These are phyloP conservation scores for Drosophila busckii DNA, from an alignment of 1,140 invertebrate species.

Conservation along the genomic window DNA sequence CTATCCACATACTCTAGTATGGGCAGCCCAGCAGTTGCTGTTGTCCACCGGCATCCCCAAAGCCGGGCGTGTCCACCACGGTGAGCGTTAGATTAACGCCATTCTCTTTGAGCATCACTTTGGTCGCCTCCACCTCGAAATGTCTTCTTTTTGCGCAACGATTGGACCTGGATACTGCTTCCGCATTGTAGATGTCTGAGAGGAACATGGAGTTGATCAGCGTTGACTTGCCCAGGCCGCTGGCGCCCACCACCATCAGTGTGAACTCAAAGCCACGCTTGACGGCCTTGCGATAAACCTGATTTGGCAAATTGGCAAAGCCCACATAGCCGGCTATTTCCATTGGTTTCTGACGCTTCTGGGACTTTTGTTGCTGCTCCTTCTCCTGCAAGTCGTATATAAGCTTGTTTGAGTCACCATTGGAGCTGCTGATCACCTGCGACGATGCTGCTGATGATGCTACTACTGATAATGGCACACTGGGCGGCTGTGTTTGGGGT, in stretches of 20 bases:
- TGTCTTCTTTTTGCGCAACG: constrained; percentile 93
- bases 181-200: constrained; percentile 95
- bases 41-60: constrained; percentile 99
- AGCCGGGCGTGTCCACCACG: constrained; percentile 98
- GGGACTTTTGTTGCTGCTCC: constrained; percentile 63
- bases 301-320: constrained; percentile 98
- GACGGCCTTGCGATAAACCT: constrained; percentile 99
- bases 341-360: constrained; percentile 85
- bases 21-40: constrained; percentile 98
- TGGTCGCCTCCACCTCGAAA: constrained; percentile 95
- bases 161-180: constrained; percentile 93
- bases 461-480: constrained; percentile 57
- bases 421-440: constrained; percentile 44
- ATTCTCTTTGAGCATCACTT: constrained; percentile 94
- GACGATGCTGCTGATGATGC: constrained; percentile 2
- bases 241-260: constrained; percentile 99
- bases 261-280: constrained; percentile 99
- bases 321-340: constrained; percentile 95
- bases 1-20: constrained; percentile 98
- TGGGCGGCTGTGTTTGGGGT: constrained; percentile 65
- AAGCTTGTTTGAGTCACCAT: constrained; percentile 75
- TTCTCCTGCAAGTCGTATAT: constrained; percentile 74
- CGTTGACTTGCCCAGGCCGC: constrained; percentile 98
- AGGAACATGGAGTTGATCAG: constrained; percentile 99
- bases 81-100: constrained; percentile 95